Conservation (phyloP, 2,888 invertebrate genomes). For the Hydrotaea cyrtoneurina region DNA sequence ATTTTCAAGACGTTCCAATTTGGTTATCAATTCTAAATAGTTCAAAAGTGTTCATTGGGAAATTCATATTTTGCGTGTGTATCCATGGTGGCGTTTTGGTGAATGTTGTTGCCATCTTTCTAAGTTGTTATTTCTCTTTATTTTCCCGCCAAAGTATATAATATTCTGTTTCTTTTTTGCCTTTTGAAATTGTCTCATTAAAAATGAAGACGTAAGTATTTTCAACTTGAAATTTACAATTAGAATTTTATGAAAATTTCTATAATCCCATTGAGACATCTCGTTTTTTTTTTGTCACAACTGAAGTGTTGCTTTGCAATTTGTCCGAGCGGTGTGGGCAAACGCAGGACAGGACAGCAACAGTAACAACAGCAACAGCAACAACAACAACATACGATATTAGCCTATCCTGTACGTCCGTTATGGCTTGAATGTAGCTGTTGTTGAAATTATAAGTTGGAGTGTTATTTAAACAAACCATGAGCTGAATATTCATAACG, state of each 20-base stretch:
- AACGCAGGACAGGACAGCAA: not conserved
- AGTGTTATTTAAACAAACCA: conserved; percentile 54
- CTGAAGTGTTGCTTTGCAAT: conserved; percentile 63
- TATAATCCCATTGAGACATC: conserved; percentile 66
- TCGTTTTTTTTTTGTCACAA: conserved; percentile 55
- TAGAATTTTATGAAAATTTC: conserved; percentile 14
- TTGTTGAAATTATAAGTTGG: conserved; percentile 48
- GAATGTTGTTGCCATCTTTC: no score
- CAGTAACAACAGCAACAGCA: no score
- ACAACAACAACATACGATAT: conserved; percentile 48
- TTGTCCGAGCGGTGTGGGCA: conserved; percentile 52
- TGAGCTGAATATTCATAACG: not conserved
- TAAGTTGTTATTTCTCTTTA: no score
- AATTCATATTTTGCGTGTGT: no score
- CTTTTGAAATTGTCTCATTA: conserved; percentile 8
- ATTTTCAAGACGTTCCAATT: no score
- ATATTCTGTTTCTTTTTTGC: no score
- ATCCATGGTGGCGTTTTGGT: no score
- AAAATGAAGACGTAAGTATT: conserved; percentile 12
- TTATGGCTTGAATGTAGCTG: conserved; percentile 21
- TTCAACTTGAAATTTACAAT: not conserved
- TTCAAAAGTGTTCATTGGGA: no score
- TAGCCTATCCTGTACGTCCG: conserved; percentile 41
- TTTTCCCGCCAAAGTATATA: no score
- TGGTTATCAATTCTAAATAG: no score